Conservation (phyloP, 2,797 vertebrate genomes). For the Synaphobranchus kaupii region DNA sequence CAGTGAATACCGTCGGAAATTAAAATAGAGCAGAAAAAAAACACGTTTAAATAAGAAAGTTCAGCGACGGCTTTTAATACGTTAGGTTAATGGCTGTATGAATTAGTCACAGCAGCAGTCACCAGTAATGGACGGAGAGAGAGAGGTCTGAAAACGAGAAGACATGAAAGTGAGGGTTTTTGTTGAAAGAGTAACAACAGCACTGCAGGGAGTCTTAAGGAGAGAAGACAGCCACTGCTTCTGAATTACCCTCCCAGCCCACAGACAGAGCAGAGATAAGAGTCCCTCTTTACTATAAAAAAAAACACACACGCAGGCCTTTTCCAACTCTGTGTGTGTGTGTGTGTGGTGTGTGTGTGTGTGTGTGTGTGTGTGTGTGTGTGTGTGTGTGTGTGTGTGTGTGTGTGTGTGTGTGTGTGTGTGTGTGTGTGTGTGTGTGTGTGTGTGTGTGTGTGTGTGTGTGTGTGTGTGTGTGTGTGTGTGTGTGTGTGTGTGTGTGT, state of each 20-base stretch:
- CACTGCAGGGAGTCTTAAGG: constrained; percentile 28
- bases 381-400: too few relatives aligned
- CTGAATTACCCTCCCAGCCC: background rate
- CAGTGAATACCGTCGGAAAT: background rate
- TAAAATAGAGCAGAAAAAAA: background rate
- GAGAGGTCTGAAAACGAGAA: constrained; percentile 17
- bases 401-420: too few relatives aligned
- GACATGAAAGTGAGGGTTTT: constrained; percentile 40
- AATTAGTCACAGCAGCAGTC: constrained; percentile 18
- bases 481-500: too few relatives aligned
- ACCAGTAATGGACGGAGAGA: constrained; percentile 13
- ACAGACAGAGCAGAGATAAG: constrained; percentile 19
- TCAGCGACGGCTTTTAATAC: background rate
- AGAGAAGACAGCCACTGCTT: background rate
- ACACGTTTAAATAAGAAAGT: background rate
- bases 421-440: too few relatives aligned
- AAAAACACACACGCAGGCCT: background rate
- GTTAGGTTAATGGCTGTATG: constrained; percentile 12
- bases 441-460: too few relatives aligned
- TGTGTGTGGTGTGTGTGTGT: too few relatives aligned
- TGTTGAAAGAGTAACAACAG: constrained; percentile 39
- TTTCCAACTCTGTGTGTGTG: too few relatives aligned
- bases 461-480: too few relatives aligned
- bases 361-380: too few relatives aligned
- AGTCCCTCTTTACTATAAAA: constrained; percentile 4